Evolutionary conservation across 2,888 invertebrate genomes (phyloP), one percentile per base, ranked within the genome.

Genomic region (Scelioninae gen. 2): DNA sequence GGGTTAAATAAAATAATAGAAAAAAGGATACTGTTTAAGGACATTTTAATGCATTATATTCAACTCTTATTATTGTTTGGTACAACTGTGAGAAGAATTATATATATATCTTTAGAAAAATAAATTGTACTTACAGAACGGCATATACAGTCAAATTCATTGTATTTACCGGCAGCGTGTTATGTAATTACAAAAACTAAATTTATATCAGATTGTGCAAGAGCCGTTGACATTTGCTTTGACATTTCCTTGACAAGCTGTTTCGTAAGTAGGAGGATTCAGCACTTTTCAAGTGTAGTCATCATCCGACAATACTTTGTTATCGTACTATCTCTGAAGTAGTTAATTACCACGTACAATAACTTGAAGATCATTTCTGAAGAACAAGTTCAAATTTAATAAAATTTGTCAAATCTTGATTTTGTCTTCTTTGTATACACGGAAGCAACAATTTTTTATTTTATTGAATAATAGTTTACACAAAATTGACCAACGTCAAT

Each of bases 251-350:
- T 64, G 52, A 64, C 58, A 45, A 58, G 64, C 35, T 43, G 43
- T 37, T 61, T 48, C 46, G 31, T 45, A 52, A 58, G 43, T 33
- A 37, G 48, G 22, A 48, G 45, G 37, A 64, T 71, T 71, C 71
- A 71, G 71, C 71, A 58, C 58, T 58, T 64, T 64, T 58, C 50
- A 64, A 71, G 71, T 58, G 52, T 58, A 71, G 64, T 64, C 63
- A 52, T 64, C 64, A 64, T 64, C 64, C 71, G 43, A 64, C 64
- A 58, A 50, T 58, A 45, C 57, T 50, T 71, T 52, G 52, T 64
- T 71, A 71, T 71, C 71, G 13, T 19, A 37, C n/a, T 11, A 58
- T 64, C 64, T 39, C 52, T 61, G n/a, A 57, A 71, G 64, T 64
- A 52, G 71, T 71, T 58, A 64, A 64, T 64, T 71, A 71, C 70